Base-by-base conservation (phyloP, 1,140 invertebrate species). In the Dreissena rostriformis region DNA sequence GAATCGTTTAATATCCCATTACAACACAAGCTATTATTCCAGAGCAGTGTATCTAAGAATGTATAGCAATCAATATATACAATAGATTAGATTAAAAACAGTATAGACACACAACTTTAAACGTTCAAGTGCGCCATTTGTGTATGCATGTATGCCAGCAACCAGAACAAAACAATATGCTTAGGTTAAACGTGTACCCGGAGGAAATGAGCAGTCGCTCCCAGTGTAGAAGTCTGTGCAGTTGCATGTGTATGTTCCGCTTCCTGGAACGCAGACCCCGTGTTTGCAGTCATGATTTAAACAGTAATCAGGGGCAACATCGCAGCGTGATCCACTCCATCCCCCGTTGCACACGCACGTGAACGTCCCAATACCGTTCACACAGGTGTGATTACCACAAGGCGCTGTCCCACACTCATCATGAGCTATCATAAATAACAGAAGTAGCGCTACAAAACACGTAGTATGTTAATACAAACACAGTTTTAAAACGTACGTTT, bases 301-400 rank as follows among this genome's bases (percentile, higher is more conserved):
- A 61, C 80, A 82, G 49, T 67, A 75, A 39, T 82, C 72, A 6
- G 80, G 80, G 5, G 49, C 61, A 57, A 39, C 75, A 29, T 63
- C 29, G 61, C 80, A 82, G 4, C 28, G 29, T 7, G 0, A n/a
- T 24, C 79, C 79, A 0, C 70, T 65, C 61, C 63, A 82, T 61
- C 80, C 80, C 11, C 63, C 72, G 8, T n/a, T 24, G 51, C 80
- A 82, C 17, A 73, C 75, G n/a, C 80, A 82, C n/a, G 17, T 57
- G 26, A 28, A 82, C 24, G 26, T 53, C 29, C 22, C 52, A 22
- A 74, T 39, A 5, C 29, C 51, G 53, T 75, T 70, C 28, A 26
- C 65, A 22, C 80, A 82, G 19, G 39, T 28, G 39, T 82, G 71
- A 24, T 55, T 68, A 22, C 70, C 29, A 63, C 78, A 81, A 15